Evolutionary conservation across 2,797 vertebrate genomes (phyloP).

Genomic region (Carapus acus): DNA sequence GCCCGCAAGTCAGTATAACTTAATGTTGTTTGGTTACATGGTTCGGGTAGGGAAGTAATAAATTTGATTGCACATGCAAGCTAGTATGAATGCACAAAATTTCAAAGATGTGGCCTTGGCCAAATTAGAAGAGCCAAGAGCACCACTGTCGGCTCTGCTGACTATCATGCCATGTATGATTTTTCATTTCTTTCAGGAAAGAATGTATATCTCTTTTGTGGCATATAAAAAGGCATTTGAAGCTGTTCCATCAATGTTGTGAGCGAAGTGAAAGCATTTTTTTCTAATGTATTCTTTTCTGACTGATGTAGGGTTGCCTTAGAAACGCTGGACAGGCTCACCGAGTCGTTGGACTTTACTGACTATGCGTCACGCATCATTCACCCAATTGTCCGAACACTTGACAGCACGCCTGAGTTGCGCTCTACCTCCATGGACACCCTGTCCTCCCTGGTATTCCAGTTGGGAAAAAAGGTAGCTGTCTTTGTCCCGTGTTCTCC

Average conservation of each 20-base stretch:
- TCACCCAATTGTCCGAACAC: slow-evolving; percentile 89
- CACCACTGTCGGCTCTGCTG: slow-evolving; percentile 1
- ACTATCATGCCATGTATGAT: not conserved
- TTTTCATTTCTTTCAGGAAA: slow-evolving; percentile 6
- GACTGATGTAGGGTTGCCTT: slow-evolving; percentile 80
- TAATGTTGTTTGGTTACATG: not conserved
- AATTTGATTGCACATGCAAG: not conserved
- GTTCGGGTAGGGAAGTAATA: not conserved
- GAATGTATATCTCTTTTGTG: slow-evolving; percentile 5
- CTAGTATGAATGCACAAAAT: no score
- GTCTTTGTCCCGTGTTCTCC: slow-evolving; percentile 25
- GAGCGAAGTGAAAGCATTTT: slow-evolving; percentile 5
- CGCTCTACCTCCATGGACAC: slow-evolving; percentile 94
- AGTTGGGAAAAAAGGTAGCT: slow-evolving; percentile 94
- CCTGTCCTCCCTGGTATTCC: slow-evolving; percentile 93
- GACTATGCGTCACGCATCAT: slow-evolving; percentile 98
- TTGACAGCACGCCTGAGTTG: slow-evolving; percentile 91
- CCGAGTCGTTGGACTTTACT: slow-evolving; percentile 95
- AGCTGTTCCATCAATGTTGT: slow-evolving; percentile 4
- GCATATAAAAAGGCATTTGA: not conserved
- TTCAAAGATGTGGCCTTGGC: not conserved
- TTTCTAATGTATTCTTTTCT: slow-evolving; percentile 40
- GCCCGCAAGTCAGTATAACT: slow-evolving; percentile 85
- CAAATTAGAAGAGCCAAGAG: not conserved
- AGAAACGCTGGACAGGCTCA: slow-evolving; percentile 93